Base-by-base conservation (phyloP, 35 echinoderm and acorn worm species). In the Antedon bifida region DNA sequence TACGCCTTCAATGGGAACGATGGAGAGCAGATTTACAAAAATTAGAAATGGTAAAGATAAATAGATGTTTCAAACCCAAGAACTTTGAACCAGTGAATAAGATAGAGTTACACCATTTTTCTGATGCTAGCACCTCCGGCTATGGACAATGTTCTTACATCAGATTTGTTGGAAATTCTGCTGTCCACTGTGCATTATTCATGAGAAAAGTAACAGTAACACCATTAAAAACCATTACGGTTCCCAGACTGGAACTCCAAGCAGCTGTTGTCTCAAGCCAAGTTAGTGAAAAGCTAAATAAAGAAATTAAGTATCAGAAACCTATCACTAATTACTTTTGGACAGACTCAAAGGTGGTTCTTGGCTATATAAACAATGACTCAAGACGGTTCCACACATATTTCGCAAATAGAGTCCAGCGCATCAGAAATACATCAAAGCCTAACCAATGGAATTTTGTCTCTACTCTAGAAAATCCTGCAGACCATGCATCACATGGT, bases 61-160 rank as follows among this genome's bases (percentile, higher is more conserved):
- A 34, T 3, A 79, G 83, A 74, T 85, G 88, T 34, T 90, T 79
- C 36, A 83, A 74, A 39, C 88, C 88, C 30, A 31, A 75, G 29
- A 31, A 85, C 28, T 89, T 89, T 77, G 74, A 82, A 77, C 14
- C 31, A 0, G 5, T 73, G 30, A 32, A 75, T 84, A 83, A 51
- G 3, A 44, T 80, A 3, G 85, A 96, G 75, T 7, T 96, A 23
- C 89, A 96, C 30, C 93, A 91, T 45, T 96, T 96, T 64, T 83
- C 83, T 0, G 93, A 96, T 88, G 92, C 88, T 5, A 85, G 85
- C 55, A 36, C 46, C 7, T 36, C 75, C 21, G 85, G 89, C 2
- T 91, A 96, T 78, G 89, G 88, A 0, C 85, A 84, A 32, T 91
- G 92, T 36, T 51, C 85, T 16, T 91, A 89, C 55, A 30, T 89